These are phyloP conservation scores for Camponotus fellah DNA, from an alignment of 2,888 invertebrate genomes.

Conservation along the genomic window DNA sequence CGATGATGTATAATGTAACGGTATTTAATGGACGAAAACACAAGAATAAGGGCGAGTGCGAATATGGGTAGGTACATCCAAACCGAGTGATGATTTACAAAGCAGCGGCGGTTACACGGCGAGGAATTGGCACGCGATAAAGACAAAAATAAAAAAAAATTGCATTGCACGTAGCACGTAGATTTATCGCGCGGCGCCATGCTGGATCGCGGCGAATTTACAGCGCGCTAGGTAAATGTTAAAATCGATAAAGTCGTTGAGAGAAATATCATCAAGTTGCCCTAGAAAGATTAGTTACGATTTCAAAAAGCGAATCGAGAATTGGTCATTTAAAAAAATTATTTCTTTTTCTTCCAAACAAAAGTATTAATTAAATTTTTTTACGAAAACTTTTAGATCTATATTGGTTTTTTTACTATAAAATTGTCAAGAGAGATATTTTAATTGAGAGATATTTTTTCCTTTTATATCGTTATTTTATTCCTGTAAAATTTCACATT, in stretches of 20 bases:
- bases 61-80: constrained; percentile 14
- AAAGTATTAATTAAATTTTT: not conserved
- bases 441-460: too few species aligned
- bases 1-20: not conserved
- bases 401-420: not conserved
- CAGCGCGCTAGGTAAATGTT: constrained; percentile 35
- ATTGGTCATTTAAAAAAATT: not conserved
- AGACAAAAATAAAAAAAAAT: constrained; percentile 52
- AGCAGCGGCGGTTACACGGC: constrained; percentile 17
- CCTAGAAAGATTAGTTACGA: constrained; percentile 18
- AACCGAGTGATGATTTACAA: constrained; percentile 53
- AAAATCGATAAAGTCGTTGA: constrained; percentile 42
- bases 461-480: not conserved
- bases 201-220: constrained; percentile 36
- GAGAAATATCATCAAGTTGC: constrained; percentile 26
- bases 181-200: constrained; percentile 40
- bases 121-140: constrained; percentile 45
- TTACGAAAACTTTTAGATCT: not conserved
- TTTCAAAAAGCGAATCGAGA: not conserved
- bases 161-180: constrained; percentile 26
- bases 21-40: constrained; percentile 16
- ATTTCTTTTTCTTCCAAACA: not conserved
- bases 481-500: not conserved
- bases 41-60: constrained; percentile 15
- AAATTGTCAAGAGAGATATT: not conserved